Conservation (phyloP, 2,888 invertebrate species). For the Caenorhabditis zanzibari region DNA sequence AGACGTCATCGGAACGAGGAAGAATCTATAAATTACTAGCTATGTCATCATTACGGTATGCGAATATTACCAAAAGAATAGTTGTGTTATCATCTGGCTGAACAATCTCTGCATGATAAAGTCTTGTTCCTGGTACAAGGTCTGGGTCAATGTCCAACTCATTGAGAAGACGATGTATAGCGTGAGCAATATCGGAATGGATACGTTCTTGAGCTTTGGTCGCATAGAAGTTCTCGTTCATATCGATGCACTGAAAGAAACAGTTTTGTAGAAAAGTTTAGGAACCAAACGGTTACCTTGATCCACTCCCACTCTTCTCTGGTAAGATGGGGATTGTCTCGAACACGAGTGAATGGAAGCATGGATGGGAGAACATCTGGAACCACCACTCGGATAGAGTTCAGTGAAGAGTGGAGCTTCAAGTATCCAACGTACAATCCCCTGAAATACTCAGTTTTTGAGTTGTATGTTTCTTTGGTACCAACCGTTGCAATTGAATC, state of each 20-base stretch:
- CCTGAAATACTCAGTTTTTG: slow-evolving; percentile 44
- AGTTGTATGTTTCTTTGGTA: too few species aligned
- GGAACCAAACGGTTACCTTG: slow-evolving; percentile 60
- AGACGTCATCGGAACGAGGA: slow-evolving; percentile 86
- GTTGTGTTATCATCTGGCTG: slow-evolving; percentile 94
- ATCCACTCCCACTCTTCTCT: slow-evolving; percentile 96
- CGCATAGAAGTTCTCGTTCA: slow-evolving; percentile 71
- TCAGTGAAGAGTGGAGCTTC: slow-evolving; percentile 93
- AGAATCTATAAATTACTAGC: slow-evolving; percentile 67
- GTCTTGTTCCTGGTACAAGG: slow-evolving; percentile 89
- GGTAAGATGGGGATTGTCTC: slow-evolving; percentile 94
- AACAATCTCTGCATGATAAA: slow-evolving; percentile 95
- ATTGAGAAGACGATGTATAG: slow-evolving; percentile 74
- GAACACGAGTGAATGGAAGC: slow-evolving; percentile 93
- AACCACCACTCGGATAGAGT: slow-evolving; percentile 88
- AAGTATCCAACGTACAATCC: slow-evolving; percentile 97
- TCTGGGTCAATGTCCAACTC: slow-evolving; percentile 79
- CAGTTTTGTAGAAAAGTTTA: too few species aligned
- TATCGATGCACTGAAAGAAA: slow-evolving; percentile 67
- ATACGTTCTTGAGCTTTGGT: slow-evolving; percentile 84
- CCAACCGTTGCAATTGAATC: slow-evolving; percentile 88
- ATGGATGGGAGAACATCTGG: slow-evolving; percentile 95
- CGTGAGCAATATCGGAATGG: slow-evolving; percentile 78
- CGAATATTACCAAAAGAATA: slow-evolving; percentile 90
- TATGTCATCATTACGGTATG: too few species aligned